Percentiles rank a stretch among this genome's conserved stretches.
Evolutionary conservation across 2,888 invertebrate genomes (phyloP).

Genomic region (Temnothorax unifasciatus): DNA sequence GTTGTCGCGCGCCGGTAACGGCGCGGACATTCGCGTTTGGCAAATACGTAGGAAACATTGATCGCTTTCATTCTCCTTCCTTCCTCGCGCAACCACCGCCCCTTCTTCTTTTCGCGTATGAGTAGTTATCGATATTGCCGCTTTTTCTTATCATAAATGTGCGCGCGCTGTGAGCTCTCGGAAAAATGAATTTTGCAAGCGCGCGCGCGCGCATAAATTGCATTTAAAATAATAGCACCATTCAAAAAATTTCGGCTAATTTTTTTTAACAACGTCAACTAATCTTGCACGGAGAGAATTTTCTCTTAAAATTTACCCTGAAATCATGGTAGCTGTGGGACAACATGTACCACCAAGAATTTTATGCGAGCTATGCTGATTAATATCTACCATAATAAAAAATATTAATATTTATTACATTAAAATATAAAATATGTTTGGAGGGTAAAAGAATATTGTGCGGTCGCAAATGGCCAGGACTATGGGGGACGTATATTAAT

Average conservation of each 20-base stretch:
- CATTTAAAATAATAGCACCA: not conserved
- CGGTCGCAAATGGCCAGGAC: no score
- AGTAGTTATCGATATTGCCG: conserved; percentile 57
- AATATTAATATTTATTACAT: no score
- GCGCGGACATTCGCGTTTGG: conserved; percentile 74
- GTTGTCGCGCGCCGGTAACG: conserved; percentile 66
- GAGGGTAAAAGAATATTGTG: no score
- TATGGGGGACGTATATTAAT: no score
- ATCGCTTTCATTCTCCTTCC: conserved; percentile 70
- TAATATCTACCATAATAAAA: no score
- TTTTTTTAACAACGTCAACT: not conserved
- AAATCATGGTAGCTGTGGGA: no score
- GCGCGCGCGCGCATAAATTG: conserved; percentile 2
- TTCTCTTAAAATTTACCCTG: no score
- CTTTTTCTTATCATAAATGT: conserved; percentile 53
- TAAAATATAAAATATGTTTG: no score
- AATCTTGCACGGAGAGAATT: no score
- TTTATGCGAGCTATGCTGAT: no score
- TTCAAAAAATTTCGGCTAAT: not conserved
- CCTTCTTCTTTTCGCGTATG: conserved; percentile 36
- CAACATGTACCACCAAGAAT: no score
- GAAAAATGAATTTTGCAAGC: not conserved
- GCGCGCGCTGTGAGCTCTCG: not conserved
- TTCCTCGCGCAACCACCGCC: conserved; percentile 48
- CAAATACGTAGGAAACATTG: conserved; percentile 78